Evolutionary conservation across 1,140 invertebrate species (phyloP), one percentile per base, ranked within the genome.

Genomic region (Rhagoletis zephyria): DNA sequence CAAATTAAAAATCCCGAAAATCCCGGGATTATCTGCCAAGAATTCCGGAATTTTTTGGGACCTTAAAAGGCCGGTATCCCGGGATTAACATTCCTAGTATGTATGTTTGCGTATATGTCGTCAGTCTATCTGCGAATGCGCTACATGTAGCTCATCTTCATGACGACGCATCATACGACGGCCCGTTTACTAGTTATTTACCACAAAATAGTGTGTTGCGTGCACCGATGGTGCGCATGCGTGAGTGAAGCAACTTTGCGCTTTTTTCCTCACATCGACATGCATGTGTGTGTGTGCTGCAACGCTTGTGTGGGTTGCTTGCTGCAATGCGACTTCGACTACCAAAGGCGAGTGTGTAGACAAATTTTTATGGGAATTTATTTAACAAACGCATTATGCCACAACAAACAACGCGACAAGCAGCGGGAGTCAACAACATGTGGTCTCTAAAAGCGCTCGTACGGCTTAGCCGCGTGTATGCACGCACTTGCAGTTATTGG

Each of bases 331-430:
- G 63, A 56, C 51, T 56, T 51, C 59, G 65, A 45, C 85, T 87
- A 77, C 86, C 81, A 85, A n/a, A 87, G 81, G 77, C 67, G 81
- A 56, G 74, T 59, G 81, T 81, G 74, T 59, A 85, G 87, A 88
- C 87, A 88, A 88, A 88, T 88, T 88, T 88, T 86, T 88, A 88
- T 88, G 85, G 87, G 85, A 88, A 88, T 88, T 88, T 88, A 88
- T 88, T 87, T 64, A 86, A 87, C 64, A 88, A 88, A 88, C 70
- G 87, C 87, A 88, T 88, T 88, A 88, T 56, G 61, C 63, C 60
- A 45, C 56, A 87, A 64, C 87, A 77, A 65, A 40, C 65, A 81
- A 74, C 48, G 59, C 85, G 40, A 77, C 65, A 86, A 60, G 74
- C 85, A 86, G 7, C 64, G 42, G 61, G 77, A 5, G 56, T 48